Evolutionary conservation across 2,888 invertebrate species (phyloP), one percentile per base, ranked within the genome.

Genomic region (Philereme vetulata): DNA sequence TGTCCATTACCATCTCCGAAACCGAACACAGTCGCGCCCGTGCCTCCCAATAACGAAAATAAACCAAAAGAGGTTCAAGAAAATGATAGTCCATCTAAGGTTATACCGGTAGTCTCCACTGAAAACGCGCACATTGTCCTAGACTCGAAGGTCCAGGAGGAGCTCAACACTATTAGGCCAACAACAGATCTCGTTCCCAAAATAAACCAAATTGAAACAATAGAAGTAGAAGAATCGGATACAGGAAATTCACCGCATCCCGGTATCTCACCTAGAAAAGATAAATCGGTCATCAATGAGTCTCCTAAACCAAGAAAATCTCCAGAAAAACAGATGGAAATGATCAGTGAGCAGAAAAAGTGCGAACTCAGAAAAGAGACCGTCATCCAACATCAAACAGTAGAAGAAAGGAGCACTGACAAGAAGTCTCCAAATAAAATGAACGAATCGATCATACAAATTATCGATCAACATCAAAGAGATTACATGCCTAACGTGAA

Each of bases 1-100:
- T 90, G 92, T 69, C 91, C 91, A 1, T 67, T 91, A 34, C 91
- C 91, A n/a, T 90, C 91, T 4, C 92, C 91, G 0, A 88, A 88
- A 73, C 84, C 81, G 11, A 82, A 82, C 53, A 71, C 73, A 9
- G 74, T 85, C 46, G 77, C 76, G 11, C 88, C 86, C 10, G 78
- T 82, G 6, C 75, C 70, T 48, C 79, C 79, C 42, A 78, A 75
- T 36, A 81, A 82, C 65, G 85, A 86, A 40, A 81, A 84, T 51
- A 85, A 84, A 69, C 81, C 88, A 1, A 87, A 85, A 67, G 86
- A 86, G 56, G 72, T 85, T n/a, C 79, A 82, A 60, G 88, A 88
- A 74, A 86, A 83, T 56, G 82, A 84, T n/a, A 86, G 85, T 67
- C 86, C 85, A 3, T 84, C 88, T 5, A 92, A 92, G 78, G 80